Conservation (phyloP, 2,888 invertebrate species). For the Gisinianus flammeolus region DNA sequence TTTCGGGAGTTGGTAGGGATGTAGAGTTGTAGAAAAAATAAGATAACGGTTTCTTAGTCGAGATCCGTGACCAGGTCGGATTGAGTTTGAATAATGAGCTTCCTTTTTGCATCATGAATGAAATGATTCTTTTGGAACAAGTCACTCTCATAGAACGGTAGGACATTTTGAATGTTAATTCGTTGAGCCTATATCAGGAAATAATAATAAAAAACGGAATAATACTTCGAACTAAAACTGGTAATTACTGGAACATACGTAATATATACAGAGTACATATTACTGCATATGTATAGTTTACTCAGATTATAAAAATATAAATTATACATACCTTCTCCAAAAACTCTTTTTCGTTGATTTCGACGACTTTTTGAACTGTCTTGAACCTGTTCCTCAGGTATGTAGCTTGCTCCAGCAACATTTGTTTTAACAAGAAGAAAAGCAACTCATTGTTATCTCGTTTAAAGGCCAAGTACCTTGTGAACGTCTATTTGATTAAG, state of each 20-base stretch:
- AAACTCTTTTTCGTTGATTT: slow-evolving; percentile 83
- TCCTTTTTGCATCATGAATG: slow-evolving; percentile 80
- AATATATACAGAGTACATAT: background rate
- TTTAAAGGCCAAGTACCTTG: slow-evolving; percentile 88
- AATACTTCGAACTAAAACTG: background rate
- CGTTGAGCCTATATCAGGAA: slow-evolving; percentile 77
- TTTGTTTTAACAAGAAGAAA: slow-evolving; percentile 91
- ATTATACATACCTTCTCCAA: slow-evolving; percentile 70
- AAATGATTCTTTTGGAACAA: slow-evolving; percentile 89
- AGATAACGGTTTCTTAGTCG: background rate
- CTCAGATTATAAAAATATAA: background rate
- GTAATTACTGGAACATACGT: background rate
- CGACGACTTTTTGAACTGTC: slow-evolving; percentile 68
- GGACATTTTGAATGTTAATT: slow-evolving; percentile 85
- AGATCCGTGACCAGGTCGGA: slow-evolving; percentile 37
- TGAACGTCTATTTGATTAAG: slow-evolving; percentile 69
- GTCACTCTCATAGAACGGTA: slow-evolving; percentile 88
- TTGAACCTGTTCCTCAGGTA: slow-evolving; percentile 68
- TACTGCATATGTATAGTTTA: background rate
- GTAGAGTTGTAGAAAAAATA: too few relatives aligned
- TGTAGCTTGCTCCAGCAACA: slow-evolving; percentile 87
- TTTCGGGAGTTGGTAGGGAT: too few relatives aligned
- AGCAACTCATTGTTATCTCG: slow-evolving; percentile 95
- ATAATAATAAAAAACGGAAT: background rate
- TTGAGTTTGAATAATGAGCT: slow-evolving; percentile 80